Evolutionary conservation across 2,888 invertebrate genomes (phyloP).

Genomic region (Sabatieria punctata): DNA sequence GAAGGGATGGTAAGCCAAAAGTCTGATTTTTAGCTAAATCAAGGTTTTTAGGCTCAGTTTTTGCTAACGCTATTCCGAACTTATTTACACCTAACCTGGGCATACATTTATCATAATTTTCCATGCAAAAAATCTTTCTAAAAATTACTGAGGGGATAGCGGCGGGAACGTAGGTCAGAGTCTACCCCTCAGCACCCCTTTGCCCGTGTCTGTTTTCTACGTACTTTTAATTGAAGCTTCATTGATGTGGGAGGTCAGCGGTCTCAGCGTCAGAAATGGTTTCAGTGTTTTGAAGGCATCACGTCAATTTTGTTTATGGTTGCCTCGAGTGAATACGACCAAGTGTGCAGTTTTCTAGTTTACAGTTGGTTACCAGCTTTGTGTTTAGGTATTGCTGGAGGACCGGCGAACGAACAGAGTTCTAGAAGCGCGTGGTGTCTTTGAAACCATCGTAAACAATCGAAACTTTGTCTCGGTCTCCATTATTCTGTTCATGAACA

Average conservation of each 20-base stretch:
- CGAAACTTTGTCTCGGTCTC: conserved; percentile 81
- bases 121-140: no score
- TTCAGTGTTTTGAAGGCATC: conserved; percentile 78
- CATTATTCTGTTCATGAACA: conserved; percentile 91
- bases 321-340: conserved; percentile 92
- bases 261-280: conserved; percentile 96
- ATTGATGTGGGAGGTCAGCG: conserved; percentile 64
- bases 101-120: no score
- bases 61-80: no score
- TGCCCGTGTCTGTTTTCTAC: no score
- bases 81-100: no score
- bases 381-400: conserved; percentile 19
- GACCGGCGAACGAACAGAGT: conserved; percentile 75
- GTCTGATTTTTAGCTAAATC: no score
- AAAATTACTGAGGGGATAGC: no score
- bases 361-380: not conserved
- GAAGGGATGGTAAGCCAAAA: no score
- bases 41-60: no score
- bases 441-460: conserved; percentile 96
- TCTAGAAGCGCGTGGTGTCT: conserved; percentile 86
- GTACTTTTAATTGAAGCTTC: conserved; percentile 25
- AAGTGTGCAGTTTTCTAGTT: conserved; percentile 42
- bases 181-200: no score
- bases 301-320: conserved; percentile 93
- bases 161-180: no score